A percentile compares a stretch with the other conserved stretches of the same genome.
Evolutionary conservation across 2,888 invertebrate genomes (phyloP).

Genomic region (Conistra vaccinii): DNA sequence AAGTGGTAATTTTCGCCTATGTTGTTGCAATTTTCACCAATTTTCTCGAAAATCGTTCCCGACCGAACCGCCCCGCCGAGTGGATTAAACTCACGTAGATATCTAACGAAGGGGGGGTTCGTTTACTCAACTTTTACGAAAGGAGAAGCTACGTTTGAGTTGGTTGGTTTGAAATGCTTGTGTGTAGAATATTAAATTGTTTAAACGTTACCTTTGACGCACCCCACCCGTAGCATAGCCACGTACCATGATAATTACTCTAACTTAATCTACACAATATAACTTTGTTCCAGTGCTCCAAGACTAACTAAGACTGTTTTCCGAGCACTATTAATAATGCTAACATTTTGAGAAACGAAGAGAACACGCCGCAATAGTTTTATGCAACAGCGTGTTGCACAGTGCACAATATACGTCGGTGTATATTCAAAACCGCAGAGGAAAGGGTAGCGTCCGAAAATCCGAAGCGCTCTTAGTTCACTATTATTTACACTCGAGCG

Average conservation of each 20-base stretch:
- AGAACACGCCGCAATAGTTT: constrained; percentile 76
- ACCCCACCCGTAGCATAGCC: constrained; percentile 78
- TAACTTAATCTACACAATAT: constrained; percentile 83
- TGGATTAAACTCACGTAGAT: constrained; percentile 90
- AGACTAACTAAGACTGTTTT: constrained; percentile 69
- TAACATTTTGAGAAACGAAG: constrained; percentile 70
- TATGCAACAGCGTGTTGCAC: constrained; percentile 71
- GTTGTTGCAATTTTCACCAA: constrained; percentile 90
- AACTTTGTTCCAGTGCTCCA: constrained; percentile 77
- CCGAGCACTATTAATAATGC: constrained; percentile 62
- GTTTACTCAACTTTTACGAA: constrained; percentile 89
- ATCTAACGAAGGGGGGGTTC: constrained; percentile 89
- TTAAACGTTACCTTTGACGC: constrained; percentile 89
- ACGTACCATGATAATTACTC: constrained; percentile 86
- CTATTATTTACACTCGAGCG: constrained; percentile 85
- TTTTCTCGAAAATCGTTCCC: constrained; percentile 86
- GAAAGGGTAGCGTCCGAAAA: constrained; percentile 80
- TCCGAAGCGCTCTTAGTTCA: constrained; percentile 80
- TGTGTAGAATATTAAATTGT: constrained; percentile 90
- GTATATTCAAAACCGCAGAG: constrained; percentile 78
- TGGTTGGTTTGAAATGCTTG: constrained; percentile 87
- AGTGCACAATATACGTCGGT: constrained; percentile 74
- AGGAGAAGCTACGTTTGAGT: constrained; percentile 88
- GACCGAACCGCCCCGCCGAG: constrained; percentile 80
- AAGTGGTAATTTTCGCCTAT: constrained; percentile 88